phyloP scores from a whole-genome alignment of 2,797 vertebrate genomes.

The Coluber constrictor region DNA sequence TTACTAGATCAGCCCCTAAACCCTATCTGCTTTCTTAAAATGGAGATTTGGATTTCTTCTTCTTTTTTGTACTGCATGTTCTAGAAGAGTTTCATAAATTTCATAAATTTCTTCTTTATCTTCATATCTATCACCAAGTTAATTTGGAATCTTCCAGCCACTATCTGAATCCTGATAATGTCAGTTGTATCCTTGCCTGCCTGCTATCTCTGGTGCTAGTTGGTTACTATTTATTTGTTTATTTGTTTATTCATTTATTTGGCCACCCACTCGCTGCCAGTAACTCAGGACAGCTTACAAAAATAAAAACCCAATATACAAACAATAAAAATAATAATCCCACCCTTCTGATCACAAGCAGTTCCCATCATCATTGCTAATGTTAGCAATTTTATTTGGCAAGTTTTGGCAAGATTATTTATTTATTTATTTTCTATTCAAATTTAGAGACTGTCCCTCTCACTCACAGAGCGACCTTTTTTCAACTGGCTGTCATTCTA shows the following conservation, averaged over 20 bases:
- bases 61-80: neutral
- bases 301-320: neutral
- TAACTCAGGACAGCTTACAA: neutral
- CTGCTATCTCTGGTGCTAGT: neutral
- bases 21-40: neutral
- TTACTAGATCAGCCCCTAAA: neutral
- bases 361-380: neutral
- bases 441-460: neutral
- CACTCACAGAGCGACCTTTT: neutral
- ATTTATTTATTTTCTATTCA: neutral
- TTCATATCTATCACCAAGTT: neutral
- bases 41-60: neutral
- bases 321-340: neutral
- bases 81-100: neutral
- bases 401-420: neutral
- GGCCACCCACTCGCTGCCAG: neutral
- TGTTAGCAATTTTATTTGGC: neutral
- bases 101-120: neutral
- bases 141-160: neutral
- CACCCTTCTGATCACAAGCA: neutral
- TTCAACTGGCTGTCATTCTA: neutral
- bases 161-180: neutral
- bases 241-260: neutral
- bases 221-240: no score
- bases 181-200: neutral